Conservation (phyloP, 2,113 vertebrate species). For the Sinocyclocheilus anophthalmus region DNA sequence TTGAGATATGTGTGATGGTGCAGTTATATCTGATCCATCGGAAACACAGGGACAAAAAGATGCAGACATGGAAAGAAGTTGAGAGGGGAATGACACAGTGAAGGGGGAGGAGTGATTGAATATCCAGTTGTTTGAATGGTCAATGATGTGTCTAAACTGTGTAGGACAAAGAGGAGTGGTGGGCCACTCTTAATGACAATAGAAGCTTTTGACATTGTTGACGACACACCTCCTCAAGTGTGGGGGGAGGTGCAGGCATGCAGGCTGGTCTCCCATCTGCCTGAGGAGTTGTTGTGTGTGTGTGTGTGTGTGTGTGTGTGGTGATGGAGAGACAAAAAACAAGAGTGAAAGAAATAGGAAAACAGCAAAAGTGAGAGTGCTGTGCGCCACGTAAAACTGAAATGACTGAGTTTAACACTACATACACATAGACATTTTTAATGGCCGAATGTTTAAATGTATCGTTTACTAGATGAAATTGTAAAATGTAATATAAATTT, state of each 20-base stretch:
- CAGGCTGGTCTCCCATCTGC: constrained; percentile 73
- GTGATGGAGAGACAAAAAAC: constrained; percentile 35
- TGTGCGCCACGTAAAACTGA: not conserved
- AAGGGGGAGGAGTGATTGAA: constrained; percentile 58
- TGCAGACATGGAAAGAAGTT: constrained; percentile 55
- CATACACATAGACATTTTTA: not conserved
- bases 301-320: constrained; percentile 2
- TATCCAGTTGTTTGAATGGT: constrained; percentile 71
- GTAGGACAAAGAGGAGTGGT: constrained; percentile 70
- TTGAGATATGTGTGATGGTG: not conserved
- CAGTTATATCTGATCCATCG: not conserved
- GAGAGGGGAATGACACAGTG: constrained; percentile 59
- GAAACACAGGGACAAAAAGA: constrained; percentile 21
- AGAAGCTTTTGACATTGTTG: constrained; percentile 70
- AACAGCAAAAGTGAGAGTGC: constrained; percentile 1
- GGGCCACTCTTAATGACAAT: constrained; percentile 74
- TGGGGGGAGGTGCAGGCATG: constrained; percentile 34
- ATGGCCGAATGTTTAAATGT: not conserved
- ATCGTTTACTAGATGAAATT: too few species aligned
- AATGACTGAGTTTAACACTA: not conserved
- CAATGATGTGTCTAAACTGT: constrained; percentile 69
- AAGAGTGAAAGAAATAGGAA: not conserved
- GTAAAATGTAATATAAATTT: too few species aligned
- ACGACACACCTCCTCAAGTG: constrained; percentile 62
- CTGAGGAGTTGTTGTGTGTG: constrained; percentile 53